Conservation (phyloP, 92 coral and sea anemone species). For the Porites rus region DNA sequence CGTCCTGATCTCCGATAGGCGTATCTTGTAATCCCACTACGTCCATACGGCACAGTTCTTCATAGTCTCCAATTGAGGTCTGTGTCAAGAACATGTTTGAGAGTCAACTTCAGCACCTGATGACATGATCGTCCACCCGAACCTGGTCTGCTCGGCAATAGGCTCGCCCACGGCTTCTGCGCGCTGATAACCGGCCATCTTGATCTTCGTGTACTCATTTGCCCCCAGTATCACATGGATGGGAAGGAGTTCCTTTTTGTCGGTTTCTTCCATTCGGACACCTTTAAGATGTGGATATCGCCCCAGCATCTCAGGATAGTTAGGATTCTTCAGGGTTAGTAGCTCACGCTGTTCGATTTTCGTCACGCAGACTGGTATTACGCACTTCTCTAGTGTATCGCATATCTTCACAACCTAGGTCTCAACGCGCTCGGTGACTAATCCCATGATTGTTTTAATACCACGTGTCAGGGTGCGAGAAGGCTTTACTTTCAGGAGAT, state of each 20-base stretch:
- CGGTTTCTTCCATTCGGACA: conserved; percentile 40
- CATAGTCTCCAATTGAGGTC: conserved; percentile 43
- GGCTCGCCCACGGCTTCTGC: conserved; percentile 31
- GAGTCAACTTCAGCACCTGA: conserved; percentile 24
- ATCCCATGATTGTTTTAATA: conserved; percentile 60
- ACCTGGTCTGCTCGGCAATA: conserved; percentile 23
- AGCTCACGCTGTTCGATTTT: conserved; percentile 51
- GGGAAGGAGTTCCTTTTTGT: conserved; percentile 40
- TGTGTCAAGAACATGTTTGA: conserved; percentile 30
- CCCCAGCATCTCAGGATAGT: conserved; percentile 53
- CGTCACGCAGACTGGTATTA: conserved; percentile 21
- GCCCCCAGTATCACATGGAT: conserved; percentile 38
- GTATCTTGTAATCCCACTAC: conserved; percentile 55
- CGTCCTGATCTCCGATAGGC: conserved; percentile 62
- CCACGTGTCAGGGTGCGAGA: conserved; percentile 31
- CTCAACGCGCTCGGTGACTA: conserved; percentile 45
- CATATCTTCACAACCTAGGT: conserved; percentile 56
- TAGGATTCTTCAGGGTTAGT: conserved; percentile 66
- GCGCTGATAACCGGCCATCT: conserved; percentile 26
- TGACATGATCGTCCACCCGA: conserved; percentile 54
- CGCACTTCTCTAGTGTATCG: conserved; percentile 50
- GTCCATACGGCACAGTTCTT: conserved; percentile 68
- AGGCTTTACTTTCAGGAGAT: conserved; percentile 41
- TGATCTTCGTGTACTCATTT: conserved; percentile 36
- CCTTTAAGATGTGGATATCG: conserved; percentile 63